Base-by-base conservation (phyloP, 2,797 vertebrate species). In the Anniella stebbinsi region DNA sequence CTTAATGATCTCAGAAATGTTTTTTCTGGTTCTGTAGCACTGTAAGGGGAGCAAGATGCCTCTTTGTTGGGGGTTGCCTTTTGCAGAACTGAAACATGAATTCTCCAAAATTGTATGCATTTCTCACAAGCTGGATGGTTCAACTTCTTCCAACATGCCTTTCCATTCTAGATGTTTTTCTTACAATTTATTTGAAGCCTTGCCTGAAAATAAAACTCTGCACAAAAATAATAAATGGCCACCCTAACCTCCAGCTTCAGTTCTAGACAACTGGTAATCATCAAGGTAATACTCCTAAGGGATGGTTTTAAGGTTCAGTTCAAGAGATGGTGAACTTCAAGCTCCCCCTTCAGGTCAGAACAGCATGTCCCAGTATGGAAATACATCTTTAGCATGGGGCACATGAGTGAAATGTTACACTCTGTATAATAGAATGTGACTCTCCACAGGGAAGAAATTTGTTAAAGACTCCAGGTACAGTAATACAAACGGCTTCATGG, bases 11-110 rank as follows among this genome's bases (percentile, higher is more conserved):
- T 88, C 93, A 80, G 91, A 87, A 91, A 48, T 88, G 0, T 0
- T 87, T 90, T 45, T 91, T 1, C 23, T 67, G 84, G 86, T 89
- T 0, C n/a, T 69, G 36, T 12, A 70, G 11, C n/a, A 21, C 30
- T 86, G 1, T 25, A 28, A 67, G 85, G 77, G 88, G 88, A 88
- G 72, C 72, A 86, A 91, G 80, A 88, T 89, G 86, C 84, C 84
- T 93, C 66, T 81, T 0, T 33, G n/a, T 85, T 67, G 48, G 70
- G 23, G 15, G 4, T 9, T 69, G 28, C 4, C 23, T 41, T 70
- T 30, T 78, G 28, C 75, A 89, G 17, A 81, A 83, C 41, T 51
- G 25, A 69, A 25, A 18, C 3, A 0, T 33, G 28, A 78, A 41
- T 38, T 75, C 18, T 60, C 18, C 30, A 75, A 15, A 75, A 15